These are phyloP conservation scores for Monopis laevigella DNA, from an alignment of 2,888 invertebrate genomes.

Conservation along the genomic window DNA sequence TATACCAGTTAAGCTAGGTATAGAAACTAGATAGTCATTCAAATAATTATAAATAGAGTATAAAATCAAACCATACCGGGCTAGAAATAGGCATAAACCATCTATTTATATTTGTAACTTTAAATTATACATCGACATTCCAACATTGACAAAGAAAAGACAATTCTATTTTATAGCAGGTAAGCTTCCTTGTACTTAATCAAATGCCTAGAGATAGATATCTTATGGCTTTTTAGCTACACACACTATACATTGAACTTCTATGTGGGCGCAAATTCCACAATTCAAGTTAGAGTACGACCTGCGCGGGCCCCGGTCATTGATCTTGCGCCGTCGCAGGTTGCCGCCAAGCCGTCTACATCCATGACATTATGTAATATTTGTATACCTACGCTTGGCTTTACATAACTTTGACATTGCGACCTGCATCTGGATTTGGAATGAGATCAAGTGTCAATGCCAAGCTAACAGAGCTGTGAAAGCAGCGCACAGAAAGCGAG, in stretches of 20 bases:
- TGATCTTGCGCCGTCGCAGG: conserved; percentile 43
- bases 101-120: too few relatives aligned
- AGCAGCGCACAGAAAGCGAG: too few relatives aligned
- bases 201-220: neutral
- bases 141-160: neutral
- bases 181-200: too few relatives aligned
- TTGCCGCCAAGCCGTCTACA: conserved; percentile 63
- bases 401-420: conserved; percentile 9
- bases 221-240: neutral
- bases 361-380: conserved; percentile 39
- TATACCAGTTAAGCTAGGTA: too few relatives aligned
- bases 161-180: too few relatives aligned
- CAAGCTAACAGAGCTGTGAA: too few relatives aligned
- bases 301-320: conserved; percentile 57
- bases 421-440: too few relatives aligned
- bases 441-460: conserved; percentile 2
- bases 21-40: too few relatives aligned
- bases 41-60: too few relatives aligned
- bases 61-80: too few relatives aligned
- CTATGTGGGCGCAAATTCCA: conserved; percentile 30
- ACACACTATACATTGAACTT: neutral
- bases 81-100: too few relatives aligned
- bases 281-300: conserved; percentile 35
- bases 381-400: conserved; percentile 2
- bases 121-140: neutral